Conservation (phyloP, 92 coral and sea anemone species). For the Muricea muricata region DNA sequence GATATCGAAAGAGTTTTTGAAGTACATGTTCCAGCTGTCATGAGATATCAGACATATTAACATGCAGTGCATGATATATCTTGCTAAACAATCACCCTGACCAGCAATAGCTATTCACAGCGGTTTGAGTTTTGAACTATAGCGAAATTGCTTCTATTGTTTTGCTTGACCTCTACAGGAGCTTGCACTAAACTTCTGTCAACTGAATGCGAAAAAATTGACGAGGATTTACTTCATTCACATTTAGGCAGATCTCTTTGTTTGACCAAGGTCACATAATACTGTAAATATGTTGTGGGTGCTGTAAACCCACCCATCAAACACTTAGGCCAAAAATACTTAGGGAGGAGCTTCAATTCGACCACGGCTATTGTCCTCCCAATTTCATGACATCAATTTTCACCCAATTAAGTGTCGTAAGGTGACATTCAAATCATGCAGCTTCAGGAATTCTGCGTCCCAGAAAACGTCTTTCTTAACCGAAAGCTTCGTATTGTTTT, state of each 20-base stretch:
- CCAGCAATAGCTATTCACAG: background rate
- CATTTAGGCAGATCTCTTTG: background rate
- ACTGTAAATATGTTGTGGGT: slow-evolving; percentile 3
- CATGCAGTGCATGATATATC: background rate
- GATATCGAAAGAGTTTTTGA: background rate
- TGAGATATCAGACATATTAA: background rate
- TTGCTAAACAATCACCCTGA: background rate
- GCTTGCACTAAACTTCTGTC: background rate
- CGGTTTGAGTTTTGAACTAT: background rate
- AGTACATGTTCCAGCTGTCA: too few relatives aligned
- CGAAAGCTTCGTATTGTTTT: background rate
- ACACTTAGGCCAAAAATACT: slow-evolving; percentile 6
- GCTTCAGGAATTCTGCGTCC: too few relatives aligned
- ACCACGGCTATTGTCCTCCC: background rate
- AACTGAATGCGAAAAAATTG: background rate
- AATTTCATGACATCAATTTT: background rate
- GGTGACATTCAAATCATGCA: background rate
- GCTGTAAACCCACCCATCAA: background rate
- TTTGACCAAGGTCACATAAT: background rate
- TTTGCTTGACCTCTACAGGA: background rate
- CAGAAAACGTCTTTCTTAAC: too few relatives aligned
- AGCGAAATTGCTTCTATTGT: background rate
- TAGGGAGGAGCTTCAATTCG: background rate
- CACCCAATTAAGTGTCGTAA: background rate
- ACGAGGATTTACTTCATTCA: background rate